Percentiles rank a stretch among this genome's conserved stretches.
Evolutionary conservation across 2,888 invertebrate genomes (phyloP).

Genomic region (Rugalucina vietnamica): DNA sequence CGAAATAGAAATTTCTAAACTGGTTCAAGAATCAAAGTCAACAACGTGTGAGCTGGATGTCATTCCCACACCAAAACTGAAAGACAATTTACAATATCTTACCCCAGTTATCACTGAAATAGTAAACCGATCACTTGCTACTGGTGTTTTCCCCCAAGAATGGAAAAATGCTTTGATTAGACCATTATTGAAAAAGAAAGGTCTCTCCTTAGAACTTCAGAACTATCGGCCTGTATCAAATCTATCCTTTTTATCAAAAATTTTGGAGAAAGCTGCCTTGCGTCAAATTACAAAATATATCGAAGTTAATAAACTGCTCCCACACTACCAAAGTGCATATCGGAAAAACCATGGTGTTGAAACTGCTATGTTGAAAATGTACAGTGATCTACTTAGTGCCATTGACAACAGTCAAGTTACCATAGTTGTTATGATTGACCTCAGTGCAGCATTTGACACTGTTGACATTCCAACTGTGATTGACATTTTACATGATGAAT

Average conservation of each 20-base stretch:
- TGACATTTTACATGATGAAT: background rate
- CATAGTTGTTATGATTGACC: conserved; percentile 32
- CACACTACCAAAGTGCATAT: conserved; percentile 20
- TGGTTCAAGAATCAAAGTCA: conserved; percentile 35
- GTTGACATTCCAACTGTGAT: conserved; percentile 20
- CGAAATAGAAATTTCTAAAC: conserved; percentile 34
- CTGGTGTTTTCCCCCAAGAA: conserved; percentile 29
- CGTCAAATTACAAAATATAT: conserved; percentile 9
- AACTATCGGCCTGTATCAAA: conserved; percentile 29
- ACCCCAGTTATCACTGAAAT: conserved; percentile 35
- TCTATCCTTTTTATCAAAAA: conserved; percentile 21
- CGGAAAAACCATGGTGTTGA: conserved; percentile 21
- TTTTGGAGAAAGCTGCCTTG: conserved; percentile 24
- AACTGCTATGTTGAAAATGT: conserved; percentile 23
- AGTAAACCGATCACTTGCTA: conserved; percentile 30
- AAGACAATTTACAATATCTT: conserved; percentile 20
- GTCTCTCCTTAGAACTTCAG: conserved; percentile 1
- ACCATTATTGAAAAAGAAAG: conserved; percentile 26
- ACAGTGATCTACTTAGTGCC: conserved; percentile 16
- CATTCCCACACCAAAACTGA: conserved; percentile 36
- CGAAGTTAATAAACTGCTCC: conserved; percentile 10
- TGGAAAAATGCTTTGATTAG: conserved; percentile 24
- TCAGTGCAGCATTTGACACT: conserved; percentile 26
- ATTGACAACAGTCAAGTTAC: conserved; percentile 13
- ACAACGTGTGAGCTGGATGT: conserved; percentile 46